Evolutionary conservation across 2,797 vertebrate species (phyloP).

Genomic region (Gymnothorax javanicus): DNA sequence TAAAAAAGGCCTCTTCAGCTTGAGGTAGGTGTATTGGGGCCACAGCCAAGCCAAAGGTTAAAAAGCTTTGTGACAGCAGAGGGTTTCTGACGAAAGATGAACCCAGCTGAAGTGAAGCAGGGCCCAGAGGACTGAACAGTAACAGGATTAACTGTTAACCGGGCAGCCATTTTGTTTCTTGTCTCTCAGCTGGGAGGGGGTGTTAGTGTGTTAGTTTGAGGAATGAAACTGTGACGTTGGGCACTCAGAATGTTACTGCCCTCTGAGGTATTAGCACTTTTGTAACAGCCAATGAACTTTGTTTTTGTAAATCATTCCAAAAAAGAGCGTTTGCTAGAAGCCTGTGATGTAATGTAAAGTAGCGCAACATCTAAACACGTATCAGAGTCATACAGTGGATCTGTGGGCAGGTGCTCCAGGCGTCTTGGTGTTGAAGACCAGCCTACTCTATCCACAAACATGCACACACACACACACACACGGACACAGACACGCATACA

Average conservation of each 20-base stretch:
- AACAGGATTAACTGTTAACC: constrained; percentile 74
- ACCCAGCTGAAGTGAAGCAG: constrained; percentile 56
- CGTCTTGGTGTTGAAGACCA: too few relatives aligned
- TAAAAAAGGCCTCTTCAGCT: constrained; percentile 54
- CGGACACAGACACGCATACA: too few relatives aligned
- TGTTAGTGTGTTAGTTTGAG: background rate
- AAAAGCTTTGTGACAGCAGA: constrained; percentile 73
- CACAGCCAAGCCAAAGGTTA: constrained; percentile 72
- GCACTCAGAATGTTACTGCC: too few relatives aligned
- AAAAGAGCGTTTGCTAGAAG: too few relatives aligned
- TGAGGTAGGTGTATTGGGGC: constrained; percentile 64
- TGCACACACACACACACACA: too few relatives aligned
- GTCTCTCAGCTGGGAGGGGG: constrained; percentile 38
- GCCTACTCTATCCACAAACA: too few relatives aligned
- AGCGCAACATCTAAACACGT: background rate
- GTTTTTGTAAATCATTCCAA: too few relatives aligned
- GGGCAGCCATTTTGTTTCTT: constrained; percentile 63
- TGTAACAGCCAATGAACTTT: too few relatives aligned
- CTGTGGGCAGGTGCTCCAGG: background rate
- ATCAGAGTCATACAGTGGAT: constrained; percentile 11
- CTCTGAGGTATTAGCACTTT: too few relatives aligned
- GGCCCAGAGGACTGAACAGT: constrained; percentile 59
- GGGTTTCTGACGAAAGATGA: constrained; percentile 77
- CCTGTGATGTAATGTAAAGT: too few relatives aligned
- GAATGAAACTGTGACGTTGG: too few relatives aligned